Percentiles rank a stretch among this genome's conserved stretches.
These are phyloP conservation scores for Ammodytes marinus DNA, from an alignment of 2,113 vertebrate species.

Conservation along the genomic window DNA sequence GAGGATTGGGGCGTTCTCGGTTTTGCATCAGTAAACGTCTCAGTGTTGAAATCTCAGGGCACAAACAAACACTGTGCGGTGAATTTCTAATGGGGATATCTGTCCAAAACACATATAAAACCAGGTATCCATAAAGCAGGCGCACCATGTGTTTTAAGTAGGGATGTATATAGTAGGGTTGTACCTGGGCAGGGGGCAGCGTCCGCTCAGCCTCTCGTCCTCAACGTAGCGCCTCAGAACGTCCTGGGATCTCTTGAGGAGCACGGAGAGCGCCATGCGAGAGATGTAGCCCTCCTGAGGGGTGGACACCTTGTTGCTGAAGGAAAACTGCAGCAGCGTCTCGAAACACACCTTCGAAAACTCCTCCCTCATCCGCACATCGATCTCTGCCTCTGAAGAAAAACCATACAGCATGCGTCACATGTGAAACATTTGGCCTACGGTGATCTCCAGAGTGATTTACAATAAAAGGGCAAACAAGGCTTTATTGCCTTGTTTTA, in stretches of 20 bases:
- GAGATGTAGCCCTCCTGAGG: slow-evolving; percentile 99
- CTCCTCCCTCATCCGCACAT: slow-evolving; percentile 96
- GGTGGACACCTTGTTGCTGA: slow-evolving; percentile 97
- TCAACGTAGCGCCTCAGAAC: slow-evolving; percentile 95
- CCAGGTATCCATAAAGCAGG: not conserved
- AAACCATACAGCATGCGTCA: not conserved
- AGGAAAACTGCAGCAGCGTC: slow-evolving; percentile 98
- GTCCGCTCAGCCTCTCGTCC: slow-evolving; percentile 96
- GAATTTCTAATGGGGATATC: not conserved
- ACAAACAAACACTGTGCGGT: not conserved
- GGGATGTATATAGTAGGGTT: not conserved
- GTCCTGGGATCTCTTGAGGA: slow-evolving; percentile 96
- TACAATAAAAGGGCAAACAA: not conserved
- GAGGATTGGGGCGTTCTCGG: not conserved
- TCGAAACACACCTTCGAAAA: slow-evolving; percentile 99
- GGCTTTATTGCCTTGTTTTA: slow-evolving; percentile 7
- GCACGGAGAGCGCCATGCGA: slow-evolving; percentile 96
- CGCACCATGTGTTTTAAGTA: not conserved
- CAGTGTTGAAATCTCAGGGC: not conserved
- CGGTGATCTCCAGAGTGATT: not conserved
- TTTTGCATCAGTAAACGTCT: slow-evolving; percentile 1
- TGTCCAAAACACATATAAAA: not conserved
- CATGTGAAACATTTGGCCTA: not conserved
- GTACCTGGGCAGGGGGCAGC: slow-evolving; percentile 96
- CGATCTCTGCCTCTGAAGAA: slow-evolving; percentile 95